Evolutionary conservation across 2,797 vertebrate genomes (phyloP).

Genomic region (Setipinna tenuifilis): DNA sequence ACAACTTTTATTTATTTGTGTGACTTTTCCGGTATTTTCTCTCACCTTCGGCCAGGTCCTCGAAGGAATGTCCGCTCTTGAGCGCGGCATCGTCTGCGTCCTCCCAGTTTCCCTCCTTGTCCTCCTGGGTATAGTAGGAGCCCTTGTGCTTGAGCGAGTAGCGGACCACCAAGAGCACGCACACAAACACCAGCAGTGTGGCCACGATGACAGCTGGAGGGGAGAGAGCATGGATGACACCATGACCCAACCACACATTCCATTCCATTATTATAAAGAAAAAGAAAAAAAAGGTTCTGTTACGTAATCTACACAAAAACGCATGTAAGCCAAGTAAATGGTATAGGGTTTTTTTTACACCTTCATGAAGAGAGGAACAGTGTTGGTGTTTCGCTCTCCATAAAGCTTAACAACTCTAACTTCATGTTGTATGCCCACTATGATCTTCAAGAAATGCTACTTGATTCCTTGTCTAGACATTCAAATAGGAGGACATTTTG

Average conservation of each 20-base stretch:
- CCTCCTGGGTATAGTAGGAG: slow-evolving; percentile 86
- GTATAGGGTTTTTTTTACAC: too few species aligned
- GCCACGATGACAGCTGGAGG: slow-evolving; percentile 70
- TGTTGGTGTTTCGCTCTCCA: too few species aligned
- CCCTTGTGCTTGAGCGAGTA: slow-evolving; percentile 82
- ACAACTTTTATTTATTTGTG: slow-evolving; percentile 51
- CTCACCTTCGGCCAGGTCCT: slow-evolving; percentile 71
- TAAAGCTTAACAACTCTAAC: neutral
- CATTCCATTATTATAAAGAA: neutral
- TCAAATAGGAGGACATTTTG: too few species aligned
- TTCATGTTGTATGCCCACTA: neutral
- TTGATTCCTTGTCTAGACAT: too few species aligned
- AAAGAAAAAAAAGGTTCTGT: too few species aligned
- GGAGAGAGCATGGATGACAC: neutral
- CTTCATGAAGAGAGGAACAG: too few species aligned
- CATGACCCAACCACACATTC: neutral
- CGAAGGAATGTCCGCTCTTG: slow-evolving; percentile 71
- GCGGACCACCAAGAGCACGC: slow-evolving; percentile 66
- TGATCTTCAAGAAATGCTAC: neutral
- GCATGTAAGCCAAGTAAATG: too few species aligned
- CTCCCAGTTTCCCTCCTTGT: slow-evolving; percentile 75
- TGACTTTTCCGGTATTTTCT: slow-evolving; percentile 79
- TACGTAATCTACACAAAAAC: too few species aligned
- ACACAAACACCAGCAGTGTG: slow-evolving; percentile 72
- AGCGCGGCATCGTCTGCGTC: slow-evolving; percentile 69